Evolutionary conservation across 2,113 vertebrate species (phyloP), one percentile per base, ranked within the genome.

Genomic region (Vulpes lagopus): DNA sequence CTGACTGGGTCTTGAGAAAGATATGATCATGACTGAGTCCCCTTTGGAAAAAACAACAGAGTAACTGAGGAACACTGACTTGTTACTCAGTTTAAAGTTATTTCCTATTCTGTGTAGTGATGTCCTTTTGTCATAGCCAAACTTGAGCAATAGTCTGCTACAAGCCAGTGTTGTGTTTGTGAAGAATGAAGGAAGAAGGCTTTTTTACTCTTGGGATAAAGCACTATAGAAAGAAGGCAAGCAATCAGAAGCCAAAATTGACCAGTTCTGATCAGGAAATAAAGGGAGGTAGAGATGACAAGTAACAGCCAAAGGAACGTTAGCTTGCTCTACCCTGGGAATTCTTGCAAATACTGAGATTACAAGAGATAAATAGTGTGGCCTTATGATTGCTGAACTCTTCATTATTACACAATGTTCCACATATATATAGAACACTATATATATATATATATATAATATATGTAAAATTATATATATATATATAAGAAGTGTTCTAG

Each of bases 271-370:
- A 89, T 35, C n/a, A 60, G 30, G 35, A 85, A 92, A 32, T 85
- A 55, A 85, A 80, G 89, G 23, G 35, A 35, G 35, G 55, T 30
- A 73, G 7, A 80, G 27, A 23, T 32, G 15, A 49, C 14, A 16
- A 69, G 12, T 35, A 89, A 62, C 6, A 86, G 27, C 25, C 16
- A 64, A 76, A 53, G 22, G 19, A 60, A 25, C 32, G 22, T 89
- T 35, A 73, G 35, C 65, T 12, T 89, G 8, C 74, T 90, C 15
- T 49, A 71, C 53, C 23, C 57, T 62, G 59, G 25, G 53, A 82
- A 94, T 91, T 74, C 20, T 80, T 67, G 74, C 6, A 95, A 76
- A 87, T 80, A 90, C 65, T n/a, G 35, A 87, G 51, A 69, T 76
- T 82, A 76, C 11, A 76, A 87, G 9, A 10, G 35, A 69, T 80